Percentiles rank a stretch among this genome's conserved stretches.
These are phyloP conservation scores for Hyposoter dolosus DNA, from an alignment of 2,888 invertebrate genomes.

Conservation along the genomic window DNA sequence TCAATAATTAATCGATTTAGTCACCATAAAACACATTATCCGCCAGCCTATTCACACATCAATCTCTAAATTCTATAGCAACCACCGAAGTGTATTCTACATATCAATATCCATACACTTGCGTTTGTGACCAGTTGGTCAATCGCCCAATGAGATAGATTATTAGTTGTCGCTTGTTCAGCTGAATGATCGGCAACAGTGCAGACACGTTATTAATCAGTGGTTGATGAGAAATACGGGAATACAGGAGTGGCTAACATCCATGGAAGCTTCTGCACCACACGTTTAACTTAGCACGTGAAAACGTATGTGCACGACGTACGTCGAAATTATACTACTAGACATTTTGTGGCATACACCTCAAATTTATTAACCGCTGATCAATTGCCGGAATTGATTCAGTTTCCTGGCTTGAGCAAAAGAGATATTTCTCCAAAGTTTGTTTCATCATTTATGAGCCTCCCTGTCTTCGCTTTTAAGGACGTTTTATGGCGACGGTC, in stretches of 20 bases:
- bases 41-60: neutral
- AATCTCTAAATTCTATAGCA: constrained; percentile 35
- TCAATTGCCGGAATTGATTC: constrained; percentile 15
- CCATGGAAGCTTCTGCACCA: constrained; percentile 13
- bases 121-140: constrained; percentile 68
- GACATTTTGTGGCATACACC: constrained; percentile 12
- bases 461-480: no score
- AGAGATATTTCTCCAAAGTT: neutral
- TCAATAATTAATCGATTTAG: constrained; percentile 71
- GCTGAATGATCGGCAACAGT: constrained; percentile 47
- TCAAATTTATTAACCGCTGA: neutral
- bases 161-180: constrained; percentile 73
- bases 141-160: constrained; percentile 71
- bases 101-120: constrained; percentile 49
- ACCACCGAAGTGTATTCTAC: neutral
- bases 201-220: constrained; percentile 45
- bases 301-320: neutral
- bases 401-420: constrained; percentile 5
- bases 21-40: constrained; percentile 70
- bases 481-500: no score
- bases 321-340: neutral
- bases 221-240: constrained; percentile 29
- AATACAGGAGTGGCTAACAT: constrained; percentile 3
- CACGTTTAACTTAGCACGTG: constrained; percentile 32
- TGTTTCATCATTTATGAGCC: no score